phyloP scores from a whole-genome alignment of 2,797 vertebrate species.

The Hapalemur alaotrensis region DNA sequence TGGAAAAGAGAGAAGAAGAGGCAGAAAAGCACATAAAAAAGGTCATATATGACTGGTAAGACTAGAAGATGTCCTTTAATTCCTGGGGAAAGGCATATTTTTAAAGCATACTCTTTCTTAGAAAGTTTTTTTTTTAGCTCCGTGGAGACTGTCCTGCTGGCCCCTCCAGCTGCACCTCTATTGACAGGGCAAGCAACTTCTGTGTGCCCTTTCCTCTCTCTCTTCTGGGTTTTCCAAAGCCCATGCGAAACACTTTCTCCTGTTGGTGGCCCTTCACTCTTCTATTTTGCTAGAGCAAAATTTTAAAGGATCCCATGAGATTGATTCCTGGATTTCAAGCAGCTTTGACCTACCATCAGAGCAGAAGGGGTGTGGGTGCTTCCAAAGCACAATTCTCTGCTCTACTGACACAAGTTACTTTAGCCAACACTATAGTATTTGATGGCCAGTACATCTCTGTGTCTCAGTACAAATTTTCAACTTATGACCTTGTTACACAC shows the following conservation, averaged over 20 bases:
- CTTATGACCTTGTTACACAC: not conserved
- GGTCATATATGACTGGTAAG: not conserved
- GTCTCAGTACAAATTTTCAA: not conserved
- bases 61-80: not conserved
- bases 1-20: not conserved
- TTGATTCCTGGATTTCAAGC: not conserved
- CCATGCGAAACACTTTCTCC: not conserved
- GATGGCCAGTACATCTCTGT: not conserved
- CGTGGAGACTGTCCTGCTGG: not conserved
- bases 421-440: not conserved
- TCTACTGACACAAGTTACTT: not conserved
- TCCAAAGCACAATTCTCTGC: not conserved
- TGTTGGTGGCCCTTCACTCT: not conserved
- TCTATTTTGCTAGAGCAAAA: not conserved
- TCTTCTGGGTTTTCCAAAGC: not conserved
- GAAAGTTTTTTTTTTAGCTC: not conserved
- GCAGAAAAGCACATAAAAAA: not conserved
- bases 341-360: not conserved
- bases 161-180: not conserved
- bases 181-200: not conserved
- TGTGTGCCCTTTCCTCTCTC: not conserved
- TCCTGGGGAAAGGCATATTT: not conserved
- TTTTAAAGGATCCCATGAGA: not conserved
- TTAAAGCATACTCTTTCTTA: not conserved
- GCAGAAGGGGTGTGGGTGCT: not conserved